A percentile compares a stretch with the other conserved stretches of the same genome.
Evolutionary conservation across 2,113 vertebrate species (phyloP).

Genomic region (Suricata suricatta): DNA sequence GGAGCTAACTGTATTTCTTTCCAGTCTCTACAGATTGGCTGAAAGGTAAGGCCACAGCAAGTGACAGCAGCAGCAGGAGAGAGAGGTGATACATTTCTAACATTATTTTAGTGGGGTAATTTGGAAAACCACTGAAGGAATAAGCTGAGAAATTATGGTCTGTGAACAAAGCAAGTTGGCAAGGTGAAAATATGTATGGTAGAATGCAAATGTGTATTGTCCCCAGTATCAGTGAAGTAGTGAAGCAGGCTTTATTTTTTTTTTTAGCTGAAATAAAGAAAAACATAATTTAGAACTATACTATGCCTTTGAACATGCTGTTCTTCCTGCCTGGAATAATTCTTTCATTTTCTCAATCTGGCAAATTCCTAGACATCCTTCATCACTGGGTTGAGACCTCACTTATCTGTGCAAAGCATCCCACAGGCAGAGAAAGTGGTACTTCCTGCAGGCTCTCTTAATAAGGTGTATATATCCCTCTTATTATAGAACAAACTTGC

Average conservation of each 20-base stretch:
- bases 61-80: neutral
- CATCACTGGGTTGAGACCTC: neutral
- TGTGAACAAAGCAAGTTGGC: constrained; percentile 47
- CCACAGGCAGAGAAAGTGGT: neutral
- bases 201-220: neutral
- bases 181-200: neutral
- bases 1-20: constrained; percentile 12
- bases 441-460: neutral
- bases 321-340: neutral
- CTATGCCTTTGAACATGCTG: neutral
- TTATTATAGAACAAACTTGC: neutral
- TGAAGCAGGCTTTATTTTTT: neutral
- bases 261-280: neutral
- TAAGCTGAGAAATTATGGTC: constrained; percentile 39
- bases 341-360: neutral
- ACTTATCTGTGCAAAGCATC: neutral
- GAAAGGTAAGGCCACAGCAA: constrained; percentile 4
- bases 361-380: neutral
- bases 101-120: constrained; percentile 25
- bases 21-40: neutral
- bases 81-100: constrained; percentile 17
- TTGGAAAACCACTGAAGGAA: constrained; percentile 27
- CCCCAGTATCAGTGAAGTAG: neutral
- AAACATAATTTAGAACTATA: neutral
- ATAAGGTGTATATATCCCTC: neutral